Percentiles rank a stretch among this genome's conserved stretches.
phyloP scores from a whole-genome alignment of 2,888 invertebrate species.

The Ypsolopha scabrella region DNA sequence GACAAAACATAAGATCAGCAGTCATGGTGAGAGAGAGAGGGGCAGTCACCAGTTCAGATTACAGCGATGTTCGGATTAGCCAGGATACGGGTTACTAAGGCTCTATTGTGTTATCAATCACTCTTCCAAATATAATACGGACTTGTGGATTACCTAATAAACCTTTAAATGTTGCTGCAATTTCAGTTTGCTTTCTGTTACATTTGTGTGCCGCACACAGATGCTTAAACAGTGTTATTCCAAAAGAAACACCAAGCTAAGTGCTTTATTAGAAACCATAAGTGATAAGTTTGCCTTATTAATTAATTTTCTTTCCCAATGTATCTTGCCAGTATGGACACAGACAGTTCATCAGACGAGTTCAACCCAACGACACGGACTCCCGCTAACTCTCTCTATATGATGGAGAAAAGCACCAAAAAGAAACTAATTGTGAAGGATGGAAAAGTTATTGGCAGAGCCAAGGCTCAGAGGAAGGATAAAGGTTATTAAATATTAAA shows the following conservation, averaged over 20 bases:
- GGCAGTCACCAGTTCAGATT: no score
- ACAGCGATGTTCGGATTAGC: no score
- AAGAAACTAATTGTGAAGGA: constrained; percentile 74
- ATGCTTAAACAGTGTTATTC: background rate
- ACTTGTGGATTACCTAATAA: no score
- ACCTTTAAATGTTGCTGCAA: no score
- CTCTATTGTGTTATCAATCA: no score
- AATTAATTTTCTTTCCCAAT: no score
- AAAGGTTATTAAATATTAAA: constrained; percentile 70
- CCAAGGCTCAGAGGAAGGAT: constrained; percentile 82
- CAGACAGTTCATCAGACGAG: constrained; percentile 66
- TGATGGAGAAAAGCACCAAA: constrained; percentile 84
- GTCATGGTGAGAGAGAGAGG: no score
- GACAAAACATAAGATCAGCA: no score
- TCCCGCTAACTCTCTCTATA: constrained; percentile 76
- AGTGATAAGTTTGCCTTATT: no score
- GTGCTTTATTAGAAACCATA: no score
- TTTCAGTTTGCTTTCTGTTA: background rate
- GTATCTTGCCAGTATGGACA: constrained; percentile 55
- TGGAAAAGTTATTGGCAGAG: constrained; percentile 75
- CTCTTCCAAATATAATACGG: no score
- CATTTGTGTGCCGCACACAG: background rate
- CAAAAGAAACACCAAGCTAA: background rate
- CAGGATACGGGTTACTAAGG: no score
- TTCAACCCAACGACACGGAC: constrained; percentile 33